Evolutionary conservation across 1,140 invertebrate genomes (phyloP).

Genomic region (Steinernema feltiae): DNA sequence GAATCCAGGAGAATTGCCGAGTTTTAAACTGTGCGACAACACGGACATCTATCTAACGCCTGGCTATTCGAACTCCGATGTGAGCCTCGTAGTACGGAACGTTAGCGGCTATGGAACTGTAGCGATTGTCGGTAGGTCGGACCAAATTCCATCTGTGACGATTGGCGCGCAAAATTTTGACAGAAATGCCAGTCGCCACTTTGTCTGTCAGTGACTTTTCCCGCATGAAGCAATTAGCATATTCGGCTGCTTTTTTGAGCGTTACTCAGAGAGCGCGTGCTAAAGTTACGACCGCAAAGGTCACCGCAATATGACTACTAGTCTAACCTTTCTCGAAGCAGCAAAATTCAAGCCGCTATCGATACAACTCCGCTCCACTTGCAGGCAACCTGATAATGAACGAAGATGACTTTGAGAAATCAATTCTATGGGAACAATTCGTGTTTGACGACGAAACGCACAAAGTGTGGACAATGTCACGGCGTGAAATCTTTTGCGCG

Average conservation of each 20-base stretch:
- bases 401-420: conserved; percentile 25
- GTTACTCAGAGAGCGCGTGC: no score
- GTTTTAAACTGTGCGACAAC: conserved; percentile 24
- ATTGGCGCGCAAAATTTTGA: no score
- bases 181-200: no score
- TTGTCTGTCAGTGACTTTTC: no score
- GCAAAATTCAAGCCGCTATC: neutral
- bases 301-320: no score
- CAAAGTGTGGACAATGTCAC: conserved; percentile 22
- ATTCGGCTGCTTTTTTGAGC: no score
- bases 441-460: neutral
- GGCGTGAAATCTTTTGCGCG: conserved; percentile 24
- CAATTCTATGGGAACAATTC: conserved; percentile 17
- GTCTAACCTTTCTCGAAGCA: no score
- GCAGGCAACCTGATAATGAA: conserved; percentile 28
- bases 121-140: conserved; percentile 21
- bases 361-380: neutral
- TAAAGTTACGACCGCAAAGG: no score
- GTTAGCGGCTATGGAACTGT: conserved; percentile 28
- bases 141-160: no score
- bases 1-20: conserved; percentile 15
- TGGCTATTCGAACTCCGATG: conserved; percentile 23
- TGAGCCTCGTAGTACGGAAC: conserved; percentile 27
- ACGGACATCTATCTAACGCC: conserved; percentile 27
- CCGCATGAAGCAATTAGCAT: no score